These are phyloP conservation scores for Anhinga rufa DNA, from an alignment of 2,113 vertebrate species.

Conservation along the genomic window DNA sequence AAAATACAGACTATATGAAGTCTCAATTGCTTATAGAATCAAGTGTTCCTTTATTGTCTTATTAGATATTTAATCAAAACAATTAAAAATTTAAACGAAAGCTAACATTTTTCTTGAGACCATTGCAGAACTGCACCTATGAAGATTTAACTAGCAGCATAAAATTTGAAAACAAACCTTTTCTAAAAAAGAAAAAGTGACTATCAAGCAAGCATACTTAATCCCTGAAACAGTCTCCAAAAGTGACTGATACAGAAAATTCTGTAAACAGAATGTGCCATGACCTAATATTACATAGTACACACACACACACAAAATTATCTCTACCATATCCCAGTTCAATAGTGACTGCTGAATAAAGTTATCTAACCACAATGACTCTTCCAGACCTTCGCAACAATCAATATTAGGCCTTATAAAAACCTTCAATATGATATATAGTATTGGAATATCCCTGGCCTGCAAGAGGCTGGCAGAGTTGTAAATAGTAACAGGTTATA, in stretches of 20 bases:
- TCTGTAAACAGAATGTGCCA: neutral
- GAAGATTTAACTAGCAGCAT: neutral
- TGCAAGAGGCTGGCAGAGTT: neutral
- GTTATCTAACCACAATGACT: neutral
- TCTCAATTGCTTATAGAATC: neutral
- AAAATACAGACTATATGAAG: neutral
- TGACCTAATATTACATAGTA: neutral
- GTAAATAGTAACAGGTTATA: conserved; percentile 3
- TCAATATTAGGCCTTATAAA: neutral
- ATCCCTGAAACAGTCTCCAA: neutral
- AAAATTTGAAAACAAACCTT: neutral
- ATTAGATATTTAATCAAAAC: neutral
- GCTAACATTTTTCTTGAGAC: neutral
- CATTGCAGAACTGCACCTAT: neutral
- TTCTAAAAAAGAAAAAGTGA: neutral
- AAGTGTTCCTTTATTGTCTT: neutral
- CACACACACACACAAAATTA: neutral
- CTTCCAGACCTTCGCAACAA: neutral
- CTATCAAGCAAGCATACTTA: neutral
- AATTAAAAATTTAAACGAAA: neutral
- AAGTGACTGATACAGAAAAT: neutral
- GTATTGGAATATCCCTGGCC: neutral
- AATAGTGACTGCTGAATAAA: neutral
- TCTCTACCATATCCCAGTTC: neutral
- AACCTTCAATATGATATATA: neutral